These are phyloP conservation scores for Sturmia bella DNA, from an alignment of 2,888 invertebrate genomes.

Conservation along the genomic window DNA sequence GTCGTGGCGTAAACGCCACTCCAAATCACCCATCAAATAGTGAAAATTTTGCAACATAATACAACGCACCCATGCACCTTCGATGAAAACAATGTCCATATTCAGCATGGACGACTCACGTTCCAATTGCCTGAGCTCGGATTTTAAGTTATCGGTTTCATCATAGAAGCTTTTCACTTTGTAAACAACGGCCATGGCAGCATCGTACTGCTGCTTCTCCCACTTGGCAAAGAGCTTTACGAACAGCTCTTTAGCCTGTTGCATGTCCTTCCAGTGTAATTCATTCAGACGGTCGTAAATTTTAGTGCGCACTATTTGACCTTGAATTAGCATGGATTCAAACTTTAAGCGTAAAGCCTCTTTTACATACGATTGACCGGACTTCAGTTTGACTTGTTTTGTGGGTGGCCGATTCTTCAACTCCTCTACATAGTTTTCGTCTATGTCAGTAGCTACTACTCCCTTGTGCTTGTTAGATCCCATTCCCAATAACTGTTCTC, in stretches of 20 bases:
- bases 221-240: constrained; percentile 78
- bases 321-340: constrained; percentile 79
- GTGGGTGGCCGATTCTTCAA: constrained; percentile 76
- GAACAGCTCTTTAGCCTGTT: constrained; percentile 74
- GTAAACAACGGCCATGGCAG: constrained; percentile 77
- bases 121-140: constrained; percentile 73
- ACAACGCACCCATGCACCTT: constrained; percentile 79
- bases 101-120: constrained; percentile 76
- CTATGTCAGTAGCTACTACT: constrained; percentile 79
- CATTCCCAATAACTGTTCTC: constrained; percentile 75
- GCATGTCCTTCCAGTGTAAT: constrained; percentile 77
- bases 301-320: constrained; percentile 78
- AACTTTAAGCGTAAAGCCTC: constrained; percentile 79
- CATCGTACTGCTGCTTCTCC: constrained; percentile 79
- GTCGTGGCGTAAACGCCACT: constrained; percentile 79
- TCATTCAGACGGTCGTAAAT: constrained; percentile 78
- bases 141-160: constrained; percentile 76
- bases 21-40: constrained; percentile 79
- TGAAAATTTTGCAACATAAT: constrained; percentile 81
- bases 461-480: constrained; percentile 73
- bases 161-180: constrained; percentile 79
- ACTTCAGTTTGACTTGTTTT: constrained; percentile 78
- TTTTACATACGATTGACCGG: constrained; percentile 75
- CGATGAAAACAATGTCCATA: constrained; percentile 81
- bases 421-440: constrained; percentile 80